phyloP scores from a whole-genome alignment of 2,888 invertebrate species.

The Cerceris ruficornis region DNA sequence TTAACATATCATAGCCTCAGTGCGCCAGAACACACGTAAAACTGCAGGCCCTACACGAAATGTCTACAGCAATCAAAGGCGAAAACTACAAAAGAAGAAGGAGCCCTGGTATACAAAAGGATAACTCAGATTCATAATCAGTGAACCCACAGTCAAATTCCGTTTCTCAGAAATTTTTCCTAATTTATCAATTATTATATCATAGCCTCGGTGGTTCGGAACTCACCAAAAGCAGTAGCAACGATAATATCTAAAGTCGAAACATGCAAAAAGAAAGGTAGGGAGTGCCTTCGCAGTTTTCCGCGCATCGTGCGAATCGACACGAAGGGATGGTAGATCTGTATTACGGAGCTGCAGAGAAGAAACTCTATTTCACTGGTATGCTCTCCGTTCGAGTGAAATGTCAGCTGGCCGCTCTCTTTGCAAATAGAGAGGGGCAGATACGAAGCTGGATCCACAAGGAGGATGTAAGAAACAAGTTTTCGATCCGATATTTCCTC shows the following conservation, averaged over 20 bases:
- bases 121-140: too few species aligned
- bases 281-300: neutral
- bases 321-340: constrained; percentile 15
- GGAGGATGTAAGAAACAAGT: constrained; percentile 43
- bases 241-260: neutral
- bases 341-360: constrained; percentile 13
- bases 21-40: too few species aligned
- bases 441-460: constrained; percentile 45
- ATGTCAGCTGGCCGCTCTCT: constrained; percentile 68
- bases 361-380: constrained; percentile 29
- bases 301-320: neutral
- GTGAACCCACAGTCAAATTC: too few species aligned
- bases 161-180: too few species aligned
- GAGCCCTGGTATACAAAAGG: too few species aligned
- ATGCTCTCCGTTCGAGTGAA: constrained; percentile 62
- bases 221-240: too few species aligned
- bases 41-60: too few species aligned
- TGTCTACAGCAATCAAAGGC: too few species aligned
- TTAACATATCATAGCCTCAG: too few species aligned
- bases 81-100: too few species aligned
- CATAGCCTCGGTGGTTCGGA: too few species aligned
- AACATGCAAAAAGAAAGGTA: neutral
- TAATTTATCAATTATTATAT: too few species aligned
- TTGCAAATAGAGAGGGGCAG: constrained; percentile 55
- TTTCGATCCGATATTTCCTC: constrained; percentile 50